These are phyloP conservation scores for Zoanthus sociatus DNA, from an alignment of 92 coral and sea anemone genomes.

Conservation along the genomic window DNA sequence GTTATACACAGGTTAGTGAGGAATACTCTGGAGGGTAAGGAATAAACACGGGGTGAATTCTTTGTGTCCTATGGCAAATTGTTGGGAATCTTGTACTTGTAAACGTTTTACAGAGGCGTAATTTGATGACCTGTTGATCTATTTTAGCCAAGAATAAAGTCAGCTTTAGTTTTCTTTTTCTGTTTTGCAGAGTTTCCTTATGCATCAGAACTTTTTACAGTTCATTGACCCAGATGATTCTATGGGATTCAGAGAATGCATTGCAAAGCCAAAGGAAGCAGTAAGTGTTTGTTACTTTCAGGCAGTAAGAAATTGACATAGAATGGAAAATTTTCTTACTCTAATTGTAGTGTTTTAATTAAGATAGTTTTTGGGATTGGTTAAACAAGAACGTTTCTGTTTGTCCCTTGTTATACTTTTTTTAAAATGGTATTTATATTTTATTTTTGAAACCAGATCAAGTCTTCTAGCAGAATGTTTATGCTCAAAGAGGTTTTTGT, in stretches of 20 bases:
- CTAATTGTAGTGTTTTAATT: too few relatives aligned
- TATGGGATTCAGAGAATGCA: conserved; percentile 69
- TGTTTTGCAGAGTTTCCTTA: conserved; percentile 69
- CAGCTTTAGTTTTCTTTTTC: not conserved
- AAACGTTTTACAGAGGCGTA: too few relatives aligned
- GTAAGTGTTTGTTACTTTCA: conserved; percentile 1
- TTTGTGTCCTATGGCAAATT: too few relatives aligned
- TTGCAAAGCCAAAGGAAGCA: conserved; percentile 49
- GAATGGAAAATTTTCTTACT: not conserved
- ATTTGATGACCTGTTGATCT: too few relatives aligned
- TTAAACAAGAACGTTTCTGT: too few relatives aligned
- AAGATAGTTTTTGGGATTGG: too few relatives aligned
- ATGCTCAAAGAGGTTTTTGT: not conserved
- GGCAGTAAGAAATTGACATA: not conserved
- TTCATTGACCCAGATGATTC: conserved; percentile 80
- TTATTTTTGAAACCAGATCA: too few relatives aligned
- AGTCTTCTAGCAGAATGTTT: not conserved
- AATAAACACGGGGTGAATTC: too few relatives aligned
- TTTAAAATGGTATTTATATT: too few relatives aligned
- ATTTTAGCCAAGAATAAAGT: not conserved
- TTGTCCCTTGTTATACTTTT: too few relatives aligned
- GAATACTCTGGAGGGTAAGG: too few relatives aligned
- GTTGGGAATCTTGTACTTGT: too few relatives aligned
- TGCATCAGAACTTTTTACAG: conserved; percentile 82
- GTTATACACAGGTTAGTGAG: conserved; percentile 79